These are phyloP conservation scores for Nicator chloris DNA, from an alignment of 2,113 vertebrate genomes.

Conservation along the genomic window DNA sequence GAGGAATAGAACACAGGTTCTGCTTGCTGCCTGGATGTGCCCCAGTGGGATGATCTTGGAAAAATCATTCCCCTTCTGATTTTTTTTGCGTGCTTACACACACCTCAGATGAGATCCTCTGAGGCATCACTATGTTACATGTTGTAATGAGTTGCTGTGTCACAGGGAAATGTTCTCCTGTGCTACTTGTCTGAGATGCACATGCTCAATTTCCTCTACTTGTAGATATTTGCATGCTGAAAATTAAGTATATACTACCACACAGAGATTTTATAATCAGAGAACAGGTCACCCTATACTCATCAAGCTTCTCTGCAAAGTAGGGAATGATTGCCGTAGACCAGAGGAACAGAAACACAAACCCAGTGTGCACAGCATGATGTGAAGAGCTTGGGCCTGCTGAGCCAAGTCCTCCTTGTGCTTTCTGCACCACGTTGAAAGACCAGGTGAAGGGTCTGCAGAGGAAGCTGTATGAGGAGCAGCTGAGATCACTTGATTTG, in stretches of 20 bases:
- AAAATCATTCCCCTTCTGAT: not conserved
- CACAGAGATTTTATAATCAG: not conserved
- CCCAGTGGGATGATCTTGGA: not conserved
- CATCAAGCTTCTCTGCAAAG: not conserved
- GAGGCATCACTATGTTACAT: not conserved
- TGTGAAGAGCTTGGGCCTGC: not conserved
- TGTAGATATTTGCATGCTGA: not conserved
- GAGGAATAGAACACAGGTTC: not conserved
- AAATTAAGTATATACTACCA: not conserved
- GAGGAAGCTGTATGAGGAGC: not conserved
- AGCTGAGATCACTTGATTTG: not conserved
- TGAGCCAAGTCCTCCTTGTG: not conserved
- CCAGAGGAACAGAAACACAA: not conserved
- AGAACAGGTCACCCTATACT: not conserved
- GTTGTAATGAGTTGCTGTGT: not conserved
- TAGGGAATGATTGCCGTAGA: not conserved
- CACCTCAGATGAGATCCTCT: not conserved
- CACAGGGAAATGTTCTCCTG: not conserved
- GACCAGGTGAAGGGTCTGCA: not conserved
- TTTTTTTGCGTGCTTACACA: not conserved
- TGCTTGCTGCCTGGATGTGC: not conserved
- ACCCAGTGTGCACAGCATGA: rapidly evolving
- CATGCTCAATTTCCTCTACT: not conserved
- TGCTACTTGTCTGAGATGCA: not conserved
- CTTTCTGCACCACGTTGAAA: not conserved